Evolutionary conservation across 2,797 vertebrate genomes (phyloP), one percentile per base, ranked within the genome.

Genomic region (Gephyroberyx darwinii): DNA sequence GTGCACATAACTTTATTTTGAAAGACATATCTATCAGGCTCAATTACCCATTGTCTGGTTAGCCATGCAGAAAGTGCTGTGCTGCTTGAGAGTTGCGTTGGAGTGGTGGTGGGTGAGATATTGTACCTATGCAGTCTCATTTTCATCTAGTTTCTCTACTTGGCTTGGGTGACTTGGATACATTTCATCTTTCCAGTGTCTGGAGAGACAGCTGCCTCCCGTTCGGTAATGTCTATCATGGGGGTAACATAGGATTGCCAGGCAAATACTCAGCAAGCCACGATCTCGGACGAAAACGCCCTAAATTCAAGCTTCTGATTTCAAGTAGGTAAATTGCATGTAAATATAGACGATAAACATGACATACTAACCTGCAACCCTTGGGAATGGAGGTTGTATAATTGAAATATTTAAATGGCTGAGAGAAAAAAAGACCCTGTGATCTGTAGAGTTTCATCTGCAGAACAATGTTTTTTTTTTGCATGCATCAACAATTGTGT

Each of bases 1-100:
- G 84, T 82, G 77, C 87, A 80, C 82, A 73, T 31, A 90, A 89
- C 85, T 90, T 89, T 84, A 85, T 89, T 90, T 87, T 90, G 82
- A 89, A 88, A 87, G 87, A 87, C 86, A 71, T 68, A 86, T 88
- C 87, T 83, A 86, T 87, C 84, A 37, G 17, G 82, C 79, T 90
- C 86, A 78, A 87, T 90, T 83, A 87, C 83, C 75, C 64, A 84
- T 87, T 89, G 87, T 90, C 82, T 86, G 81, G 41, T 77, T 74
- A 78, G 78, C 83, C 82, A 78, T 78, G 89, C 85, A 84, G 71
- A 88, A 85, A 70, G 37, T 13, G 13, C 56, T 71, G 70, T 69
- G 26, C 26, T 26, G 26, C 26, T 2, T 4, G 26, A 26, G 26
- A 26, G 26, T 26, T 26, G 26, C 26, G 26, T 26, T 26, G 48